phyloP scores from a whole-genome alignment of 2,888 invertebrate species.

The Hipparchia semele region DNA sequence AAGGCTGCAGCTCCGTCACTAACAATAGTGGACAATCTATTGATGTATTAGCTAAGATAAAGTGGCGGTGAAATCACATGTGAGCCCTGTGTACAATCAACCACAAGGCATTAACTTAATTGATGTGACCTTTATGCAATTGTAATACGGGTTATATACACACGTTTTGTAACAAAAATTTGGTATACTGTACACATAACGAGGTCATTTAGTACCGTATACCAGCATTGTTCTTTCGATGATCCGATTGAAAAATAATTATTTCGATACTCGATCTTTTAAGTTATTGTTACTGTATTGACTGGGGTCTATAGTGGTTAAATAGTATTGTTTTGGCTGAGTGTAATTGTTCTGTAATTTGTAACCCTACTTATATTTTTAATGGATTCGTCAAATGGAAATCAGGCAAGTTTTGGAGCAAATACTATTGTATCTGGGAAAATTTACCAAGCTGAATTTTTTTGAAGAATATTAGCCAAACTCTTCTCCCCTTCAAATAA shows the following conservation, averaged over 20 bases:
- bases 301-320: conserved; percentile 10
- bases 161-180: not conserved
- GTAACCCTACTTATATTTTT: not conserved
- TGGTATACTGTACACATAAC: conserved; percentile 44
- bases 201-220: conserved; percentile 49
- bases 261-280: conserved; percentile 40
- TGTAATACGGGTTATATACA: conserved; percentile 6
- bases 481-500: too few relatives aligned
- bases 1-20: conserved; percentile 60
- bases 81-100: conserved; percentile 42
- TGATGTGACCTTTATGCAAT: conserved; percentile 20
- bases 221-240: conserved; percentile 50
- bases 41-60: conserved; percentile 79
- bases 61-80: conserved; percentile 74
- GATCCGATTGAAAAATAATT: conserved; percentile 49
- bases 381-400: not conserved
- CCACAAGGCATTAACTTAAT: conserved; percentile 27
- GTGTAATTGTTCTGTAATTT: conserved; percentile 15
- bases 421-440: too few relatives aligned
- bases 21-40: conserved; percentile 78
- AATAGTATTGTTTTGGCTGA: conserved; percentile 16
- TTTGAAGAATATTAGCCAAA: too few relatives aligned
- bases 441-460: too few relatives aligned
- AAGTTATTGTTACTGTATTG: conserved; percentile 26
- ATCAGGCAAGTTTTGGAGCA: too few relatives aligned